Percentiles rank a stretch among this genome's conserved stretches.
These are phyloP conservation scores for Alcedo atthis DNA, from an alignment of 2,797 vertebrate genomes.

Conservation along the genomic window DNA sequence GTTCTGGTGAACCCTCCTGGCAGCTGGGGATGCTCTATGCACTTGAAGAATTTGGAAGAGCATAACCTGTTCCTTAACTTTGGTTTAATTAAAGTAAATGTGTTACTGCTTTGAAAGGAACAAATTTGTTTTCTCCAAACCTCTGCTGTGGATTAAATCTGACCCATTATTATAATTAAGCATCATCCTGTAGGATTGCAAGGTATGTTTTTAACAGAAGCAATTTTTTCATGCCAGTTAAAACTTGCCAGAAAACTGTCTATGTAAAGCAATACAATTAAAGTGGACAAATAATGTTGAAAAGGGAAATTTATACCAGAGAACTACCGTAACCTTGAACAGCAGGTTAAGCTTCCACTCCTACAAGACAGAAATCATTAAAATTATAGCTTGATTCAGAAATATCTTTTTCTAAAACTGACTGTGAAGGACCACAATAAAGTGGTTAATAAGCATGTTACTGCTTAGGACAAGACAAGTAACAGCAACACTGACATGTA, in stretches of 20 bases:
- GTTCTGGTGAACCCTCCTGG: not conserved
- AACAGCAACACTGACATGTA: fast-evolving
- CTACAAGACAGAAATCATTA: not conserved
- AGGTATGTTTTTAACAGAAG: fast-evolving
- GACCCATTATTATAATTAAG: fast-evolving
- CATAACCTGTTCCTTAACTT: fast-evolving
- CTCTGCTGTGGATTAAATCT: fast-evolving
- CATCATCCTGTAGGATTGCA: fast-evolving
- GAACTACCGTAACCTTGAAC: not conserved
- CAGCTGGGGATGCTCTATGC: not conserved
- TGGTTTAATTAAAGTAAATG: not conserved
- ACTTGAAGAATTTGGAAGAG: not conserved
- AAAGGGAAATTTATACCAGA: fast-evolving
- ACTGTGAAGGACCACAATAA: no score
- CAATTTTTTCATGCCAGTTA: not conserved
- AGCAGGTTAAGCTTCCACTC: not conserved
- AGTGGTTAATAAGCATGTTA: fast-evolving
- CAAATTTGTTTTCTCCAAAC: not conserved
- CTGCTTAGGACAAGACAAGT: fast-evolving
- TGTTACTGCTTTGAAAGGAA: not conserved
- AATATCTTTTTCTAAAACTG: not conserved
- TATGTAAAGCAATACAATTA: fast-evolving
- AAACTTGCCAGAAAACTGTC: not conserved
- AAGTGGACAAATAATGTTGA: fast-evolving
- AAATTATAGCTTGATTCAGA: fast-evolving